Conservation (phyloP, 1,140 invertebrate genomes). For the Paraescarpia echinospica region DNA sequence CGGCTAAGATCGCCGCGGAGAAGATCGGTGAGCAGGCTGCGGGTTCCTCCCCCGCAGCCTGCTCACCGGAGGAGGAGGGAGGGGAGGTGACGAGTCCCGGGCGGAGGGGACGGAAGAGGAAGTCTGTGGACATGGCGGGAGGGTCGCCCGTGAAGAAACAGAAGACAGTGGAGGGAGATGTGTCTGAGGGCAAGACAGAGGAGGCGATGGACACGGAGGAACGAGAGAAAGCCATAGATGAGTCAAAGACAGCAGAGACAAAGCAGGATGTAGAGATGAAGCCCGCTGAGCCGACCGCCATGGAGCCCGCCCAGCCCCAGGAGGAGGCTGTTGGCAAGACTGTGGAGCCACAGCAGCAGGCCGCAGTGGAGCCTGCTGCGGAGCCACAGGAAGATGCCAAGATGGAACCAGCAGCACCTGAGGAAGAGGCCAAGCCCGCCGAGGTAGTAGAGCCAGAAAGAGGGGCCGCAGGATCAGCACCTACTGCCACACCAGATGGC, state of each 20-base stretch:
- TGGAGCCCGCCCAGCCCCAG: conserved; percentile 15
- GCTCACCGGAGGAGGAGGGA: conserved; percentile 20
- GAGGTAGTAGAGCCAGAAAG: neutral
- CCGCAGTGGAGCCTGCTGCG: neutral
- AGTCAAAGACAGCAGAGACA: neutral
- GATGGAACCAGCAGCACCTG: neutral
- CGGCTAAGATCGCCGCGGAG: conserved; percentile 18
- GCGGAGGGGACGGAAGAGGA: conserved; percentile 14
- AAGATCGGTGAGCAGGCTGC: conserved; percentile 26
- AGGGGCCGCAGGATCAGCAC: neutral
- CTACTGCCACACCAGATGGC: too few species aligned
- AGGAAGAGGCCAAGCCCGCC: neutral
- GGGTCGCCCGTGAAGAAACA: conserved; percentile 6
- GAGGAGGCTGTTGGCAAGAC: conserved; percentile 8
- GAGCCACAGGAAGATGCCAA: neutral
- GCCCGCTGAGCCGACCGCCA: neutral
- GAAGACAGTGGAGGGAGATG: conserved; percentile 8
- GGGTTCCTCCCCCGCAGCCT: conserved; percentile 4
- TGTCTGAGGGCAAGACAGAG: neutral
- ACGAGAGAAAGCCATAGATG: neutral
- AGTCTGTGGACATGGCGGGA: conserved; percentile 14
- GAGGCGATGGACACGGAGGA: conserved; percentile 12
- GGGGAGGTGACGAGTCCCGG: conserved; percentile 18
- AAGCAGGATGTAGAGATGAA: conserved; percentile 8
- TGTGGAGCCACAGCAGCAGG: neutral